Conservation (phyloP, 2,797 vertebrate species). For the Sebastiscus albofasciatus region DNA sequence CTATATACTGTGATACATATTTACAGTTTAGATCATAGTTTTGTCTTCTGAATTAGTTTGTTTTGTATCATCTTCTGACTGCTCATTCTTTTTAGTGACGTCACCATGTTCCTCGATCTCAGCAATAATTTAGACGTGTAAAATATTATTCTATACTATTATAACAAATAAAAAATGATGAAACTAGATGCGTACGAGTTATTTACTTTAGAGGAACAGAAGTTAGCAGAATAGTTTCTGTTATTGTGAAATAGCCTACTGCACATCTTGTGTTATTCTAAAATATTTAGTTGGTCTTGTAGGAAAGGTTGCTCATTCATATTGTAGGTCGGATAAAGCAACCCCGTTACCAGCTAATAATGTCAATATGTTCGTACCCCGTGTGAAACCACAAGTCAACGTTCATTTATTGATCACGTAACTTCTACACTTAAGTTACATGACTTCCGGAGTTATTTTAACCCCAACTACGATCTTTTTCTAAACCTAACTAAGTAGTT, state of each 20-base stretch:
- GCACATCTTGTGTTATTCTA: not conserved
- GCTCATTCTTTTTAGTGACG: not conserved
- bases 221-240: not conserved
- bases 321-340: not conserved
- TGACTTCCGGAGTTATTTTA: too few relatives aligned
- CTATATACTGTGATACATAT: not conserved
- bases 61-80: not conserved
- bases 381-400: too few relatives aligned
- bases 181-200: not conserved
- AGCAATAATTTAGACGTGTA: not conserved
- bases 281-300: not conserved
- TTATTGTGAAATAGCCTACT: not conserved
- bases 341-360: not conserved
- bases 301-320: not conserved
- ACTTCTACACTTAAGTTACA: too few relatives aligned
- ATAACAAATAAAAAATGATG: not conserved
- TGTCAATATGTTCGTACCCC: not conserved
- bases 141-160: not conserved
- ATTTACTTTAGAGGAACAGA: not conserved
- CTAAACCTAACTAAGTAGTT: too few relatives aligned
- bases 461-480: too few relatives aligned
- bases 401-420: too few relatives aligned
- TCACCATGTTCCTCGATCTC: not conserved
- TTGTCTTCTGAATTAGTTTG: not conserved
- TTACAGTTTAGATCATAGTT: not conserved